Conservation (phyloP, 2,797 vertebrate species). For the Anniella stebbinsi region DNA sequence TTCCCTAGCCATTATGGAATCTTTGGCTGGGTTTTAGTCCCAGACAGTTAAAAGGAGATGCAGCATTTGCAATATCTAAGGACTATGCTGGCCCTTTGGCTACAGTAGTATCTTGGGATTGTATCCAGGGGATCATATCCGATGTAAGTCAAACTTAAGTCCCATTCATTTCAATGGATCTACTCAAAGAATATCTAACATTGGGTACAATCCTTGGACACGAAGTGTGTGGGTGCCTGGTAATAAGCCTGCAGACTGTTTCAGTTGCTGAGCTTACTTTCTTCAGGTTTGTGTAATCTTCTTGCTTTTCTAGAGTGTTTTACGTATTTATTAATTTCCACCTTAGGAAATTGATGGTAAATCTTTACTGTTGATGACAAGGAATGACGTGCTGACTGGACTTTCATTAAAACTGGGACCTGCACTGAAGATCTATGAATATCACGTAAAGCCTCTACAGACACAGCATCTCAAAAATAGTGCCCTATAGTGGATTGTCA, state of each 20-base stretch:
- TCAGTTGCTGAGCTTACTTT: neutral
- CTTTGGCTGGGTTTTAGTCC: neutral
- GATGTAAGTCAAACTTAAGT: too few relatives aligned
- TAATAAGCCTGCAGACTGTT: neutral
- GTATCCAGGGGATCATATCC: too few relatives aligned
- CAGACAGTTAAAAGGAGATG: neutral
- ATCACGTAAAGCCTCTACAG: constrained; percentile 97
- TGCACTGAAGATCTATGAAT: constrained; percentile 98
- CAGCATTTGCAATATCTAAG: neutral
- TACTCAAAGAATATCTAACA: too few relatives aligned
- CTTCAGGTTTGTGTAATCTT: neutral
- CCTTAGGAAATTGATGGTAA: constrained; percentile 98
- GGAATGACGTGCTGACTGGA: constrained; percentile 97
- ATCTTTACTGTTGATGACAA: constrained; percentile 97
- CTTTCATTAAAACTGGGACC: constrained; percentile 98
- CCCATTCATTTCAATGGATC: too few relatives aligned
- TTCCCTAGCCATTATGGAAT: neutral
- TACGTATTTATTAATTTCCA: constrained; percentile 65
- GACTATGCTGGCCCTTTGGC: neutral
- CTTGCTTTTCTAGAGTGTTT: constrained; percentile 6
- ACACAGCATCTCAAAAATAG: constrained; percentile 96
- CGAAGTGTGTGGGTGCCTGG: neutral
- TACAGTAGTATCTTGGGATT: neutral
- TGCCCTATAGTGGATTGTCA: constrained; percentile 84
- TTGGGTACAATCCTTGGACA: too few relatives aligned